Evolutionary conservation across 2,113 vertebrate genomes (phyloP).

Genomic region (Jacana jacana): DNA sequence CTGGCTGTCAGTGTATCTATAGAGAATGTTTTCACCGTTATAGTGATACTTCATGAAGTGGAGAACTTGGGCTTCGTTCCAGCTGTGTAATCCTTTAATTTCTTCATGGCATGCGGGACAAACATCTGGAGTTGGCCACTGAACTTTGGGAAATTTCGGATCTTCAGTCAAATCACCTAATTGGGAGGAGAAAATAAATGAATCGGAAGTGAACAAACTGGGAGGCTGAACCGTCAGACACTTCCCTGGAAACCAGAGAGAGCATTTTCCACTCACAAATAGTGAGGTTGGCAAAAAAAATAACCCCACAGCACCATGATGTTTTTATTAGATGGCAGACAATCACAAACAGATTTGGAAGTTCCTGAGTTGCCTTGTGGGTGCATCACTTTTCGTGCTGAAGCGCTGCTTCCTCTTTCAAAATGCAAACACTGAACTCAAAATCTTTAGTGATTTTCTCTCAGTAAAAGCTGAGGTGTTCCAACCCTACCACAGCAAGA

Average conservation of each 20-base stretch:
- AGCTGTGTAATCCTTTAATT: conserved; percentile 81
- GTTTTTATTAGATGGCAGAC: background rate
- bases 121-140: conserved; percentile 88
- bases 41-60: conserved; percentile 86
- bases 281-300: background rate
- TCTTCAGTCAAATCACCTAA: conserved; percentile 89
- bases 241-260: background rate
- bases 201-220: accelerated
- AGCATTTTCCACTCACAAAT: background rate
- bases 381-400: accelerated
- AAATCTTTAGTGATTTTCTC: background rate
- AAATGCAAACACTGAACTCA: background rate
- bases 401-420: background rate
- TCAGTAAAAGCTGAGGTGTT: background rate
- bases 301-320: background rate
- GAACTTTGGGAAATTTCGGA: conserved; percentile 87
- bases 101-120: conserved; percentile 90
- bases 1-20: conserved; percentile 62
- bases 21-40: conserved; percentile 73
- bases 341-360: background rate
- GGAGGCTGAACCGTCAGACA: background rate
- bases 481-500: background rate
- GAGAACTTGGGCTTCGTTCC: conserved; percentile 84
- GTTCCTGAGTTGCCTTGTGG: background rate
- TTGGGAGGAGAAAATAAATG: background rate